Evolutionary conservation across 2,888 invertebrate genomes (phyloP).

Genomic region (Drosophila rubida): DNA sequence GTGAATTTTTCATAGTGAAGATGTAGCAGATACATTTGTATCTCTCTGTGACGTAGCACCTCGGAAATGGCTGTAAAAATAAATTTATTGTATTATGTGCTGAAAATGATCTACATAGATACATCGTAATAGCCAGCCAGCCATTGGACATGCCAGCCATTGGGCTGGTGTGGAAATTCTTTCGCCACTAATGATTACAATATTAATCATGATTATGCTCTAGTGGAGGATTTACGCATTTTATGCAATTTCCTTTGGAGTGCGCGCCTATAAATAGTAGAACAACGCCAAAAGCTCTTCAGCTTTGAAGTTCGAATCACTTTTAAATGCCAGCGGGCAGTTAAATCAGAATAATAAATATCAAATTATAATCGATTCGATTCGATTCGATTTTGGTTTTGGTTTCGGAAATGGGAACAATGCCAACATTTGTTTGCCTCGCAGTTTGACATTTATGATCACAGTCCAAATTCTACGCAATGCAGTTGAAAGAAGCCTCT

Average conservation of each 20-base stretch:
- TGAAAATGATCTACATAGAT: slow-evolving; percentile 61
- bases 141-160: slow-evolving; percentile 20
- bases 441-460: slow-evolving; percentile 28
- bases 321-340: slow-evolving; percentile 17
- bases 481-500: slow-evolving; percentile 6
- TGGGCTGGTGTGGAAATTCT: slow-evolving; percentile 59
- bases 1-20: slow-evolving; percentile 5
- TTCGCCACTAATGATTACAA: slow-evolving; percentile 39
- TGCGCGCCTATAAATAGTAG: slow-evolving; percentile 20
- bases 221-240: slow-evolving; percentile 38
- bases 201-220: slow-evolving; percentile 62
- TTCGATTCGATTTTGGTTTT: not conserved
- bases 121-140: slow-evolving; percentile 35
- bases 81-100: slow-evolving; percentile 74
- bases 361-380: slow-evolving; percentile 31
- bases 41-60: slow-evolving; percentile 45
- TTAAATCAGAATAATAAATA: slow-evolving; percentile 20
- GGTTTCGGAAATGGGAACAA: slow-evolving; percentile 26
- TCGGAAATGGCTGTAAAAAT: slow-evolving; percentile 47
- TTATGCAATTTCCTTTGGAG: slow-evolving; percentile 53
- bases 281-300: not conserved
- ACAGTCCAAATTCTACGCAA: not conserved
- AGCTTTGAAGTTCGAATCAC: slow-evolving; percentile 29
- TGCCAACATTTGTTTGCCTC: slow-evolving; percentile 30
- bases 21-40: slow-evolving; percentile 31